Evolutionary conservation across 2,113 vertebrate genomes (phyloP).

Genomic region (Hippocampus comes): DNA sequence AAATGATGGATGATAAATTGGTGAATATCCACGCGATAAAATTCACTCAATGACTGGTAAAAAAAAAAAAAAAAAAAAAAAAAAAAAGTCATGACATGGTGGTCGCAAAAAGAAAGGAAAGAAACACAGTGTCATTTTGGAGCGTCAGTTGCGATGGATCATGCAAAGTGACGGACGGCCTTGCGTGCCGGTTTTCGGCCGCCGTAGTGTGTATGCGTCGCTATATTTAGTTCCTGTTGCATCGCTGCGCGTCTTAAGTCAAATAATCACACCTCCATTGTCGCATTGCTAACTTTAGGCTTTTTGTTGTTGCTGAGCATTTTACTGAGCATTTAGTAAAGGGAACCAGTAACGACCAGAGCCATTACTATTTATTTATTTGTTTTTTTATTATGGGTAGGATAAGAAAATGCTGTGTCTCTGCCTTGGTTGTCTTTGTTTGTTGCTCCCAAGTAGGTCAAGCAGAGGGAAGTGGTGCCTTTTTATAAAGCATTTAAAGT

Average conservation of each 20-base stretch:
- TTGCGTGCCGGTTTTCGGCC: background rate
- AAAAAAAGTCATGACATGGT: no score
- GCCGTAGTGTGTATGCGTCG: constrained; percentile 7
- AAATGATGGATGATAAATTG: background rate
- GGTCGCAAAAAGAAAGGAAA: background rate
- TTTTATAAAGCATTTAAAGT: constrained; percentile 3
- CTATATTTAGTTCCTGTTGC: constrained; percentile 47
- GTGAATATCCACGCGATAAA: no score
- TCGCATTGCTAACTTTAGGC: background rate
- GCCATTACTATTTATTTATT: background rate
- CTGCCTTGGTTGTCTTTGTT: constrained; percentile 1
- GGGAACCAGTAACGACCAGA: background rate
- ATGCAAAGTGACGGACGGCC: constrained; percentile 32
- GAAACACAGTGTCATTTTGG: background rate
- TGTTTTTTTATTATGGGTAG: no score
- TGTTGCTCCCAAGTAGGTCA: background rate
- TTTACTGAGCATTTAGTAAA: background rate
- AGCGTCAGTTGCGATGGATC: constrained; percentile 5
- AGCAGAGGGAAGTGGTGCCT: background rate
- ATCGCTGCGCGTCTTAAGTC: constrained; percentile 10
- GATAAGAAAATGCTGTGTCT: background rate
- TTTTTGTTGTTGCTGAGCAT: background rate
- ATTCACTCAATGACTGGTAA: no score
- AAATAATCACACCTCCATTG: constrained; percentile 1
- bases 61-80: background rate